Evolutionary conservation across 2,888 invertebrate genomes (phyloP), one percentile per base, ranked within the genome.

Genomic region (Dynastes tityus): DNA sequence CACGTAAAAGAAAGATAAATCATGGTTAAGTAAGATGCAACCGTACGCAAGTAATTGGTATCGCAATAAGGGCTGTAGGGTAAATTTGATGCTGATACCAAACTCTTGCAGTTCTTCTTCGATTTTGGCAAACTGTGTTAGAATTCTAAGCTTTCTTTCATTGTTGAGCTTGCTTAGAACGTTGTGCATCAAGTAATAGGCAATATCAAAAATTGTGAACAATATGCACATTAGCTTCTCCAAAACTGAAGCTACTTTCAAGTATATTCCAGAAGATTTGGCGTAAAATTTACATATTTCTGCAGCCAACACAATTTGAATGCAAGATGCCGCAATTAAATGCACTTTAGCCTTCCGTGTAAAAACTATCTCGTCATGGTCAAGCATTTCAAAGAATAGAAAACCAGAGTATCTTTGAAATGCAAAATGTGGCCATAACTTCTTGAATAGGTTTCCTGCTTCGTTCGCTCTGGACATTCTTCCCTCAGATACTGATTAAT

Each of bases 401-500:
- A 45, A 67, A 6, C 67, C 67, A 49, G 22, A 40, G 40, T 16
- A 67, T 2, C 9, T 13, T 67, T 67, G 67, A 16, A 67, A 49
- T n/a, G 2, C n/a, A 5, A 67, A 45, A 16, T 40, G 40, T 11
- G 32, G 11, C 37, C 13, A 6, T n/a, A 64, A n/a, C 2, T 29
- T 29, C 13, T 64, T 29, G 29, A 64, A 64, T 64, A 64, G 29
- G n/a, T 9, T 64, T 37, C n/a, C n/a, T 16, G 16, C n/a, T 53
- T 16, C 16, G n/a, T n/a, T 2, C 2, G 53, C 6, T 4, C 1
- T n/a, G 1, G 16, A 6, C 53, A 53, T n/a, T 53, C 0, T 16
- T 2, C 53, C n/a, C 5, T 53, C n/a, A 11, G 11, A 45, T 11
- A 11, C 45, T 45, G 45, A 2, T 11, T 45, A 45, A 37, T 11